Evolutionary conservation across 2,797 vertebrate species (phyloP), one percentile per base, ranked within the genome.

Genomic region (Phrynocephalus forsythii): DNA sequence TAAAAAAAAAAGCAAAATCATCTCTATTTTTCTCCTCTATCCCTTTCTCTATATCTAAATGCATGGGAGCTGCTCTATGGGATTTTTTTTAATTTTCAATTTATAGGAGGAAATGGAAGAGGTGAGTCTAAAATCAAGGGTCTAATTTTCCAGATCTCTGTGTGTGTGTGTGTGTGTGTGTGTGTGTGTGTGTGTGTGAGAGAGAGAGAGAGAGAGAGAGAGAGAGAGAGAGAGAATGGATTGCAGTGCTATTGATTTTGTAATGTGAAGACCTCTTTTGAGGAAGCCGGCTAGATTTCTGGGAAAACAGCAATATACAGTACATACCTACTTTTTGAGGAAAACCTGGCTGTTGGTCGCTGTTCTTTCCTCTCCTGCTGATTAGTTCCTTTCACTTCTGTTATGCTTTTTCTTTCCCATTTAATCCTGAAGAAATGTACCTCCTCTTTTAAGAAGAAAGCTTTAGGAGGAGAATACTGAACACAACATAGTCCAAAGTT

Each of bases 401-500:
- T 82, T 67, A 75, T 63, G 15, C 63, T 82, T 26, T 28, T 52
- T 28, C 20, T 87, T 87, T 76, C 56, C 44, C 67, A 38, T 56
- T 79, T 87, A 67, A 81, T 82, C 86, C 67, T 67, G 60, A 82
- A 75, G 38, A 56, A 87, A 24, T n/a, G 38, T 80, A 66, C 69
- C 63, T 73, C 28, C 69, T 86, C 20, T 82, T 56, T 73, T 44
- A 24, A 82, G 38, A 67, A 44, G 38, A 82, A 82, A n/a, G 11
- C 38, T n/a, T 20, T 3, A 3, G 33, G 83, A 24, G 6, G n/a
- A 20, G 56, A 77, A 75, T 50, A 85, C n/a, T 50, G 72, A 88
- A 85, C 71, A 56, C 68, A 75, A 67, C 44, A 1, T 81, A 82
- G 60, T 79, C 79, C 71, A 81, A 79, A 85, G 83, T 88, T 88